Percentiles rank a stretch among this genome's conserved stretches.
Evolutionary conservation across 2,888 invertebrate species (phyloP).

Genomic region (Magallana nippona): DNA sequence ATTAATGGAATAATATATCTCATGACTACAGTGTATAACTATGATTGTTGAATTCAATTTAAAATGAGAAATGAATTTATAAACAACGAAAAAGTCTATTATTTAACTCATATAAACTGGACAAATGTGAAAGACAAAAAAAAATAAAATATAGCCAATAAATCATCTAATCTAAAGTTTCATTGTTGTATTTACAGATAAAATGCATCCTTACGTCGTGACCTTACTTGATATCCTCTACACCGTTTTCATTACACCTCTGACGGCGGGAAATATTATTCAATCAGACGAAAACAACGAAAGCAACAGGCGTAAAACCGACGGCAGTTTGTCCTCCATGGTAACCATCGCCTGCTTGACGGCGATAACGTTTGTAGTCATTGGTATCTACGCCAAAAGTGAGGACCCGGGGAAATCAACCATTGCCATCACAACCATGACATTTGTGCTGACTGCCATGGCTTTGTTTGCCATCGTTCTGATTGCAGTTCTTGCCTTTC

Average conservation of each 20-base stretch:
- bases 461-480: constrained; percentile 14
- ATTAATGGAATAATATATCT: no score
- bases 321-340: constrained; percentile 36
- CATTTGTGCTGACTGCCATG: neutral
- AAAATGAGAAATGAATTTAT: no score
- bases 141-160: no score
- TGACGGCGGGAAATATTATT: constrained; percentile 31
- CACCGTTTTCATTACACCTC: constrained; percentile 16
- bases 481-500: constrained; percentile 22
- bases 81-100: no score
- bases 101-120: no score
- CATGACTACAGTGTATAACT: no score
- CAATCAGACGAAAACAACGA: neutral
- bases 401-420: neutral
- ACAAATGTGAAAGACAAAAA: no score
- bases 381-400: constrained; percentile 29
- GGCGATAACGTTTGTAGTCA: constrained; percentile 19
- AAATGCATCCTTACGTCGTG: neutral
- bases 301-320: neutral
- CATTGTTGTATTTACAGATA: neutral
- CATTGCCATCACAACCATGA: neutral
- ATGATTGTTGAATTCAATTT: no score
- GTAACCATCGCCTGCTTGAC: constrained; percentile 39
- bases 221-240: neutral
- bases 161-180: no score